Evolutionary conservation across 2,888 invertebrate species (phyloP), one percentile per base, ranked within the genome.

Genomic region (Polymixis flavicincta): DNA sequence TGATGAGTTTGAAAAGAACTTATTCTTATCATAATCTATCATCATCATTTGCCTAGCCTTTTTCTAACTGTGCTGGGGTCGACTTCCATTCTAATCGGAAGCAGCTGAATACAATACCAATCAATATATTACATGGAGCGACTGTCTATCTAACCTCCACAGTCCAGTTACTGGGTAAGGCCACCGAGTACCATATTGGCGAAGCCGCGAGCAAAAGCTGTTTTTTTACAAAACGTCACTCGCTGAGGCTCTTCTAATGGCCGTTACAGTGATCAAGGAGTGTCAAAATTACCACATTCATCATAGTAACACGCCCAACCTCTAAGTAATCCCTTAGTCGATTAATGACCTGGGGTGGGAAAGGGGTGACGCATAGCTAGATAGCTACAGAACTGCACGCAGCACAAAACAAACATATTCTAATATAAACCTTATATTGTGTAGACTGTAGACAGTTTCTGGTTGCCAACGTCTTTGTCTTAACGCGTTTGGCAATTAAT

Each of bases 261-360:
- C 25, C 45, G 25, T 1, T 42, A 63, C 19, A 64, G 25, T 64
- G 19, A 19, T 22, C 45, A 37, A 50, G 9, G 48, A 54, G 32
- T 17, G 55, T 28, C 32, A 37, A 37, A 37, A 37, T 37, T 3
- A 32, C 14, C 14, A 37, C 37, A 37, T 37, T 37, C 37, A 37
- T 37, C 37, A 37, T 37, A 37, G 37, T 6, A 37, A 37, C 37
- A 42, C 11, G 59, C 17, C 42, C 9, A 37, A 37, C 32, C 45
- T 19, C n/a, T 64, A 19, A 28, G 17, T 59, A 59, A 70, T 45
- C 13, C n/a, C 7, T 78, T 45, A 45, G 78, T 59, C 8, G 45
- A 64, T 76, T 76, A 76, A 74, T 13, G 55, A 76, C 48, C n/a
- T 55, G 13, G 4, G 22, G n/a, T 37, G 4, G 11, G 25, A 25